Evolutionary conservation across 2,888 invertebrate species (phyloP).

Genomic region (Tipula confusa): DNA sequence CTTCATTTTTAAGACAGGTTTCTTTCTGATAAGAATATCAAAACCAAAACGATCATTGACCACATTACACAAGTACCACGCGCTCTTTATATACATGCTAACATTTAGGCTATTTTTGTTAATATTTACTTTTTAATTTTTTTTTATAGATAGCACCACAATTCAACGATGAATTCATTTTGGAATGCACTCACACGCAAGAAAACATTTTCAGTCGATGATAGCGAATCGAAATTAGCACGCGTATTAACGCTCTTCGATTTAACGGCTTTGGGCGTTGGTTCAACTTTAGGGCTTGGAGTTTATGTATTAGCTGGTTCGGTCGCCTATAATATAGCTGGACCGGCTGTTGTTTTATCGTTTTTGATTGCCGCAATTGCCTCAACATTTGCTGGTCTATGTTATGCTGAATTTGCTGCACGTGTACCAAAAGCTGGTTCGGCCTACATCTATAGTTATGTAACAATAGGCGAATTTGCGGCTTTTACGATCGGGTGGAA

Average conservation of each 20-base stretch:
- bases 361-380: conserved; percentile 90
- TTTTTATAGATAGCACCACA: too few relatives aligned
- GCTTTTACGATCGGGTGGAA: conserved; percentile 84
- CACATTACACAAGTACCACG: too few relatives aligned
- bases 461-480: conserved; percentile 72
- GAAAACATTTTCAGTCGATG: conserved; percentile 52
- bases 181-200: conserved; percentile 49
- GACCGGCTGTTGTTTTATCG: conserved; percentile 86
- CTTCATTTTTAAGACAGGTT: too few relatives aligned
- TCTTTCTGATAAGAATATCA: too few relatives aligned
- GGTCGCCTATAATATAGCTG: conserved; percentile 80
- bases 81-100: too few relatives aligned
- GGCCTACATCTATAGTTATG: conserved; percentile 82
- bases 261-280: conserved; percentile 81
- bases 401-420: conserved; percentile 79
- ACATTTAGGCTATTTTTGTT: too few relatives aligned
- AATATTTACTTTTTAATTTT: too few relatives aligned
- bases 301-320: conserved; percentile 93
- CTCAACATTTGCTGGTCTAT: conserved; percentile 81
- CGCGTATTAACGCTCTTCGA: conserved; percentile 77
- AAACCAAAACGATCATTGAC: too few relatives aligned
- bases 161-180: conserved; percentile 26
- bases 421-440: conserved; percentile 77
- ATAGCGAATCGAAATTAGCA: conserved; percentile 49
- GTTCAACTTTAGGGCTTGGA: conserved; percentile 86